These are phyloP conservation scores for Sarotherodon lohbergeri DNA, from an alignment of 2,113 vertebrate genomes.

Conservation along the genomic window DNA sequence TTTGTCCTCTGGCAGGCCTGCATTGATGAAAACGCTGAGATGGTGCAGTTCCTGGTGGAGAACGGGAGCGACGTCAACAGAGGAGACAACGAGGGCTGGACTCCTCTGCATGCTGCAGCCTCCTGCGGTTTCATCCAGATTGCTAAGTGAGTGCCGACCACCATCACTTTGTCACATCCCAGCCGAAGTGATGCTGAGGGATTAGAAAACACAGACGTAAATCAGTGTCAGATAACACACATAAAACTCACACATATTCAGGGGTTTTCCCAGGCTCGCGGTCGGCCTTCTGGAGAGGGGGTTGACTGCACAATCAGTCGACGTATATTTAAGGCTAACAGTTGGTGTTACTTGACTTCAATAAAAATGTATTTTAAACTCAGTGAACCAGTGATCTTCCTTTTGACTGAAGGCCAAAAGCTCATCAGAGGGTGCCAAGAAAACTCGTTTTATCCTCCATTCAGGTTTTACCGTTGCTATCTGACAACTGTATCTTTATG, in stretches of 20 bases:
- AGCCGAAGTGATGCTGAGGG: not conserved
- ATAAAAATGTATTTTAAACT: not conserved
- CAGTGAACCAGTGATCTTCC: not conserved
- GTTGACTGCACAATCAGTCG: not conserved
- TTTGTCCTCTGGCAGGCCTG: slow-evolving; percentile 70
- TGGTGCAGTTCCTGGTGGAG: slow-evolving; percentile 83
- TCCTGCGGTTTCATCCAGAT: slow-evolving; percentile 81
- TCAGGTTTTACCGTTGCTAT: not conserved
- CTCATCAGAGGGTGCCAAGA: not conserved
- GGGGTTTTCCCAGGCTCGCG: not conserved
- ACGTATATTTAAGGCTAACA: not conserved
- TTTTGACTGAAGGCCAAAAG: not conserved
- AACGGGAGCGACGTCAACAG: slow-evolving; percentile 76
- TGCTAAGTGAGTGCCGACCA: slow-evolving; percentile 67
- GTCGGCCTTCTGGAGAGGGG: not conserved
- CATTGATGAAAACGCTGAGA: slow-evolving; percentile 81
- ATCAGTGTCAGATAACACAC: not conserved
- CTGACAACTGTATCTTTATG: not conserved
- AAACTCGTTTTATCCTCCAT: not conserved
- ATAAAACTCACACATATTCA: not conserved
- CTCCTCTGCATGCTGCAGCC: slow-evolving; percentile 78
- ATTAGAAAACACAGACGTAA: not conserved
- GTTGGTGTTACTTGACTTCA: not conserved
- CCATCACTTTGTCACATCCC: not conserved
- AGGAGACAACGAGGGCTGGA: slow-evolving; percentile 83